Conservation (phyloP, 2,797 vertebrate genomes). For the Heteromormyrus szaboi region DNA sequence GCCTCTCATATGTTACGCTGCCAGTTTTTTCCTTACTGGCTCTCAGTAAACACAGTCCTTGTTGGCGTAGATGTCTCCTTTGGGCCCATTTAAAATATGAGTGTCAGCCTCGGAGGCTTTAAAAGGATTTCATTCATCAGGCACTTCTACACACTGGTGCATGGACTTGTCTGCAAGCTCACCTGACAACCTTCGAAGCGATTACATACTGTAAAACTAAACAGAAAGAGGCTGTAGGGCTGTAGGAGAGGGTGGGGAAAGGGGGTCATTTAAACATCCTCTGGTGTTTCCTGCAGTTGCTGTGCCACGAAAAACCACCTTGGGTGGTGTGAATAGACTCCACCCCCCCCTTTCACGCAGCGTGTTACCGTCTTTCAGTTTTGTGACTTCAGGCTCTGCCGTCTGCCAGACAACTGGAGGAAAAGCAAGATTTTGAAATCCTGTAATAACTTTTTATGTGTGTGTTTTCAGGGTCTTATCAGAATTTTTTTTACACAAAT, state of each 20-base stretch:
- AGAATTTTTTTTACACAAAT: neutral
- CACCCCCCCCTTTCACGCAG: neutral
- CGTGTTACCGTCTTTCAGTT: neutral
- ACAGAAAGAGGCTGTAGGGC: neutral
- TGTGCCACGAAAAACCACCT: neutral
- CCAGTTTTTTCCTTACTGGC: neutral
- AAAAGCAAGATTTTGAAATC: neutral
- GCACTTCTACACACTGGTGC: neutral
- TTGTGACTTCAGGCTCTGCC: neutral
- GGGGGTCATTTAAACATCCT: conserved; percentile 9
- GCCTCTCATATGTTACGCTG: neutral
- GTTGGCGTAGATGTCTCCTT: neutral
- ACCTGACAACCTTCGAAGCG: neutral
- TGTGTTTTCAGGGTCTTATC: neutral
- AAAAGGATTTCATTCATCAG: neutral
- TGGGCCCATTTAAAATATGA: neutral
- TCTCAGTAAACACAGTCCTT: neutral
- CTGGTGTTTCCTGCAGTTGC: neutral
- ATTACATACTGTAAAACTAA: conserved; percentile 6
- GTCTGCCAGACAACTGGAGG: neutral
- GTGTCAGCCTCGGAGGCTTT: neutral
- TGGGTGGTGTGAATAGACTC: neutral
- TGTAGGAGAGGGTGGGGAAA: neutral
- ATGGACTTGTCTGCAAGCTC: neutral
- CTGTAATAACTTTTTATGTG: neutral